A percentile compares a stretch with the other conserved stretches of the same genome.
Evolutionary conservation across 2,113 vertebrate genomes (phyloP).

Genomic region (Proteles cristata): DNA sequence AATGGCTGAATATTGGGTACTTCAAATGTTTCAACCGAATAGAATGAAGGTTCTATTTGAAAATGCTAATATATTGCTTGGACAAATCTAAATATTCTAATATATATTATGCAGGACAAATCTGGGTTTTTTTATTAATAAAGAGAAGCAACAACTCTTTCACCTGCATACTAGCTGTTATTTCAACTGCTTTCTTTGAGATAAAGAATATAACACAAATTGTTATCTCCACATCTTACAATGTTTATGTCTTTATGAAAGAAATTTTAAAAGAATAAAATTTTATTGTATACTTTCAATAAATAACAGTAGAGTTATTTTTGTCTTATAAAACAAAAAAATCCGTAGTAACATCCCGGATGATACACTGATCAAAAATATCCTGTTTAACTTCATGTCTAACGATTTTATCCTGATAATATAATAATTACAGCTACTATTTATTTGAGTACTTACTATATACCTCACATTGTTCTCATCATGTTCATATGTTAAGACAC

Average conservation of each 20-base stretch:
- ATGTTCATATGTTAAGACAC: not conserved
- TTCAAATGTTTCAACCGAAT: not conserved
- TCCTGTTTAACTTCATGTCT: not conserved
- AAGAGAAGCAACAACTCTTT: slow-evolving; percentile 39
- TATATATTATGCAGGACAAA: not conserved
- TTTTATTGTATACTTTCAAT: not conserved
- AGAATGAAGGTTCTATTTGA: slow-evolving; percentile 42
- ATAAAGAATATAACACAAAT: not conserved
- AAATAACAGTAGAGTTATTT: slow-evolving; percentile 4
- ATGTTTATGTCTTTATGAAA: slow-evolving; percentile 20
- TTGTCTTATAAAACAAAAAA: not conserved
- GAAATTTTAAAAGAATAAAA: slow-evolving; percentile 17
- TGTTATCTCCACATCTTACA: not conserved
- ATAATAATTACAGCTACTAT: not conserved
- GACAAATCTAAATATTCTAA: not conserved
- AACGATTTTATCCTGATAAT: slow-evolving; percentile 30
- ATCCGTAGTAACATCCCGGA: not conserved
- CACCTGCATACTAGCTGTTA: not conserved
- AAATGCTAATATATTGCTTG: slow-evolving; percentile 19
- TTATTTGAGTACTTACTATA: not conserved
- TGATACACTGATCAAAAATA: slow-evolving; percentile 2
- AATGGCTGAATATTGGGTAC: not conserved
- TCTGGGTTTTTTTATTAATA: not conserved
- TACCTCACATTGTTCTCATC: not conserved
- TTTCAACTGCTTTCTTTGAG: slow-evolving; percentile 32